Conservation (phyloP, 2,113 vertebrate species). For the Stegostoma tigrinum region DNA sequence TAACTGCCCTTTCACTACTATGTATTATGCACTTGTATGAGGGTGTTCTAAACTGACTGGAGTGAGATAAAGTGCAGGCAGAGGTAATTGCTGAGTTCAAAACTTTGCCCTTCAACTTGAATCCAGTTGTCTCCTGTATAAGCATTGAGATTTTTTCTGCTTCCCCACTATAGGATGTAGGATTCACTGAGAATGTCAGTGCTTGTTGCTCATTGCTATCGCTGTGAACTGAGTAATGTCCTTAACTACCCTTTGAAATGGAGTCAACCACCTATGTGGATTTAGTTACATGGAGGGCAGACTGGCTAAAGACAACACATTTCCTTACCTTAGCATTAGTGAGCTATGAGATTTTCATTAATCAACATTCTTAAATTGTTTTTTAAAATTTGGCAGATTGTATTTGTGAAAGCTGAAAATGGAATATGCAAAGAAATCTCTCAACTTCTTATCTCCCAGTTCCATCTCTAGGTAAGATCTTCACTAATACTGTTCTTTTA, state of each 20-base stretch:
- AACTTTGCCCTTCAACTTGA: not conserved
- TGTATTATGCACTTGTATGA: not conserved
- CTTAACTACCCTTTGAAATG: not conserved
- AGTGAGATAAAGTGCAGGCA: too few species aligned
- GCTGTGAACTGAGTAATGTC: not conserved
- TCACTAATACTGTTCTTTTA: not conserved
- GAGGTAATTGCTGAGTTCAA: not conserved
- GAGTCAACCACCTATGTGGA: not conserved
- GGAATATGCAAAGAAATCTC: slow-evolving; percentile 72
- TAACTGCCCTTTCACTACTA: too few species aligned
- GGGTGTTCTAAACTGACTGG: not conserved
- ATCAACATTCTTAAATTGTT: not conserved
- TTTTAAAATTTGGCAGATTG: not conserved
- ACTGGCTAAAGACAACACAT: not conserved
- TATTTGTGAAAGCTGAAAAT: slow-evolving; percentile 46
- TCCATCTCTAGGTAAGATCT: slow-evolving; percentile 70
- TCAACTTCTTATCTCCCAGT: slow-evolving; percentile 60
- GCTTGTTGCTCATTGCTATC: not conserved
- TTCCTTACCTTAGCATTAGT: not conserved
- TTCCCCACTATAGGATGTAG: not conserved
- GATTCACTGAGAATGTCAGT: not conserved
- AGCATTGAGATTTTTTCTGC: not conserved
- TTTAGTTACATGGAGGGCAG: not conserved
- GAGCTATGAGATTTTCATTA: not conserved
- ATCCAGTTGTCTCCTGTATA: not conserved